A percentile compares a stretch with the other conserved stretches of the same genome.
Conservation (phyloP, 1,140 invertebrate genomes). For the Tetranychus cinnabarinus region DNA sequence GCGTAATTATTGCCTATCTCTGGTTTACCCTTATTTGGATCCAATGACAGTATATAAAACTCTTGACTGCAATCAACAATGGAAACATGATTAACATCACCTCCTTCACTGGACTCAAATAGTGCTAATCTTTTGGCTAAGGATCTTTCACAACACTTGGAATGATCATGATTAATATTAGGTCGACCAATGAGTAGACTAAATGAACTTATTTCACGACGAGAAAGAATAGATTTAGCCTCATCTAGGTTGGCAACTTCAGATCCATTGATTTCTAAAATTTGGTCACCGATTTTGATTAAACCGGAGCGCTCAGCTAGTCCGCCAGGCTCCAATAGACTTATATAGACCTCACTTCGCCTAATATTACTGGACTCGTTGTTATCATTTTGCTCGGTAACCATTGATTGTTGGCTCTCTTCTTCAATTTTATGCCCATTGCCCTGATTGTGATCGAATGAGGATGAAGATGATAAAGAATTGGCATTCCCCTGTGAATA, state of each 20-base stretch:
- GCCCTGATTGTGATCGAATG: not conserved
- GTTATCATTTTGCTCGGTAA: not conserved
- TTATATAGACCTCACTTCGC: not conserved
- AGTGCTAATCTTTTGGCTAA: not conserved
- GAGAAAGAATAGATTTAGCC: slow-evolving; percentile 15
- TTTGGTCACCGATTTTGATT: slow-evolving; percentile 45
- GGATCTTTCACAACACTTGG: not conserved
- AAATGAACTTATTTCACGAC: not conserved
- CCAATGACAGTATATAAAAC: not conserved
- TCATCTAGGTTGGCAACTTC: slow-evolving; percentile 25
- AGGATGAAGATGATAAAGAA: not conserved
- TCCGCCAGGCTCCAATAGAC: slow-evolving; percentile 36
- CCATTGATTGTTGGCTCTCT: not conserved
- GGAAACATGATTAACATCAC: not conserved
- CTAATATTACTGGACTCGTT: not conserved
- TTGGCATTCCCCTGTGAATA: not conserved
- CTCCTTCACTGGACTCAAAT: not conserved
- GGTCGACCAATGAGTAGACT: not conserved
- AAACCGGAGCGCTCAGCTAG: slow-evolving; percentile 39
- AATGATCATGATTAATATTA: not conserved
- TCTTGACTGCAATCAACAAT: not conserved
- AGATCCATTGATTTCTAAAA: slow-evolving; percentile 31
- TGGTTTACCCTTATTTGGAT: not conserved
- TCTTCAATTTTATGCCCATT: not conserved
- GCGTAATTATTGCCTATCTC: not conserved